A percentile compares a stretch with the other conserved stretches of the same genome.
These are phyloP conservation scores for Lordiphosa mommai DNA, from an alignment of 1,140 invertebrate species.

Conservation along the genomic window DNA sequence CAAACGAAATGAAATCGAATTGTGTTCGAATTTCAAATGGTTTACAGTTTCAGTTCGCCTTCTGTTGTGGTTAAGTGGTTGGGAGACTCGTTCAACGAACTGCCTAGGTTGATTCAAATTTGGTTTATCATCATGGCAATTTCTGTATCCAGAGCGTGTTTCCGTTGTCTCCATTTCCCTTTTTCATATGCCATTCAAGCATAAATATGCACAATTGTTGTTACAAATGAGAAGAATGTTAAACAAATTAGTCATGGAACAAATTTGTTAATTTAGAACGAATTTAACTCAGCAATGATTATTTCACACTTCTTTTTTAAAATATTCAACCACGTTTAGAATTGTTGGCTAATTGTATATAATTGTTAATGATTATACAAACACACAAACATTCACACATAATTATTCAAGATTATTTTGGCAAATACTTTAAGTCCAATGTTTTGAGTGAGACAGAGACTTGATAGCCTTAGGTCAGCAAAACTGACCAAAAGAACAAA, in stretches of 20 bases:
- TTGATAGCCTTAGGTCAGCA: constrained; percentile 19
- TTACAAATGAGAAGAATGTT: too few relatives aligned
- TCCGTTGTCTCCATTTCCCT: not conserved
- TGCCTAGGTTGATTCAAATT: not conserved
- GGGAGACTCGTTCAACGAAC: not conserved
- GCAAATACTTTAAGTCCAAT: constrained; percentile 30
- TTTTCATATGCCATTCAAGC: constrained; percentile 25
- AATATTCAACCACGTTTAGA: constrained; percentile 23
- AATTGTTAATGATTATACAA: constrained; percentile 24
- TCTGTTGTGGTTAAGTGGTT: not conserved
- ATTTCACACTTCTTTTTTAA: constrained; percentile 4
- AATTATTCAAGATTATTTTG: constrained; percentile 62
- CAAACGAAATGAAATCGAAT: constrained; percentile 30
- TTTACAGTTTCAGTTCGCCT: not conserved
- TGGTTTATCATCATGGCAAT: constrained; percentile 17
- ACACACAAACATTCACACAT: constrained; percentile 15
- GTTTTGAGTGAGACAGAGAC: not conserved
- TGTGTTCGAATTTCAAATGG: constrained; percentile 1
- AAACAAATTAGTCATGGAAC: too few relatives aligned
- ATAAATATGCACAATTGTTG: not conserved
- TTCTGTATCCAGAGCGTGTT: constrained; percentile 28
- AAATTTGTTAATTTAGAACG: constrained; percentile 1
- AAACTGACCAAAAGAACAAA: not conserved
- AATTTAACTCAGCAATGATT: not conserved
- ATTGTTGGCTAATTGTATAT: constrained; percentile 42